Conservation (phyloP, 2,797 vertebrate species). For the Notolepis coatsorum region DNA sequence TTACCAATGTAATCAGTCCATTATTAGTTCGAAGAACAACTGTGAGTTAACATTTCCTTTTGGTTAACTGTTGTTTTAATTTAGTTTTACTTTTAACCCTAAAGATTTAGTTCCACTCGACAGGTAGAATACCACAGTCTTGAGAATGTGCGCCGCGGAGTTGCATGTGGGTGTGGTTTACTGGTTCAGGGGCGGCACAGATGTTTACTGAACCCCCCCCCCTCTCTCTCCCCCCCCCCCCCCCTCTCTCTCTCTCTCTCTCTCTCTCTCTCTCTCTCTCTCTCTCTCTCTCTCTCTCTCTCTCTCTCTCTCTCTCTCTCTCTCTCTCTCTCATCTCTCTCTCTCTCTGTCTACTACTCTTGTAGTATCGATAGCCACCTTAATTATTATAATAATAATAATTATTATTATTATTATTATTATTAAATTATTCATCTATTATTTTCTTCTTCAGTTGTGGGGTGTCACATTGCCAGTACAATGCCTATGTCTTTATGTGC, state of each 20-base stretch:
- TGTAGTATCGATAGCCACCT: too few relatives aligned
- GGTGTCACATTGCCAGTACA: too few relatives aligned
- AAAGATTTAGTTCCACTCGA: background rate
- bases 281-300: slow-evolving; percentile 6
- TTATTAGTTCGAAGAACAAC: background rate
- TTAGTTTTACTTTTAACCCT: slow-evolving; percentile 28
- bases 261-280: background rate
- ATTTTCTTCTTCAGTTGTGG: too few relatives aligned
- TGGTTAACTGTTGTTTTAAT: background rate
- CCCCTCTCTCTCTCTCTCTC: background rate
- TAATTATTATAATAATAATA: too few relatives aligned
- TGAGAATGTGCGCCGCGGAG: slow-evolving; percentile 44
- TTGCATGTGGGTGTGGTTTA: slow-evolving; percentile 70
- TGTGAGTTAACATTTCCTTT: background rate
- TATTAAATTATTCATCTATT: too few relatives aligned
- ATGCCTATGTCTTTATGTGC: too few relatives aligned
- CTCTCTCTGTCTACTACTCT: background rate
- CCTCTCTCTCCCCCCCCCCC: background rate
- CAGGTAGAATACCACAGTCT: slow-evolving; percentile 57
- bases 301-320: slow-evolving; percentile 7
- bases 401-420: too few relatives aligned
- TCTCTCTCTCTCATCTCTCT: background rate
- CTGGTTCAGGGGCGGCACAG: background rate
- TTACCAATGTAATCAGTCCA: slow-evolving; percentile 62
- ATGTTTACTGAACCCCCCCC: background rate